phyloP scores from a whole-genome alignment of 2,888 invertebrate genomes.

The Thera britannica region DNA sequence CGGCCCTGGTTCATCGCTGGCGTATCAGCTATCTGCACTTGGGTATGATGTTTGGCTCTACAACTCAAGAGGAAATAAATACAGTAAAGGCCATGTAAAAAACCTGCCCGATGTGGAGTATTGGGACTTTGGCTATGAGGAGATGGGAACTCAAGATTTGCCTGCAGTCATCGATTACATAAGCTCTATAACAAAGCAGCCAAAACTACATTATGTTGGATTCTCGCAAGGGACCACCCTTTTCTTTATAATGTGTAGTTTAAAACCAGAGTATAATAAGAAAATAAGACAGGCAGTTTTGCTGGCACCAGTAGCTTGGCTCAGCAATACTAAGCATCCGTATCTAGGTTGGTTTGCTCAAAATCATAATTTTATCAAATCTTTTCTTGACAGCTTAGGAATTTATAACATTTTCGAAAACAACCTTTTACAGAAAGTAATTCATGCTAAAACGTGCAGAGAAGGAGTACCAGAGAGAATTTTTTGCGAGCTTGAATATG shows the following conservation, averaged over 20 bases:
- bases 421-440: constrained; percentile 52
- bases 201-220: constrained; percentile 68
- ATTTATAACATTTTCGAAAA: constrained; percentile 65
- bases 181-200: constrained; percentile 51
- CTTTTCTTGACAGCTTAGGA: constrained; percentile 53
- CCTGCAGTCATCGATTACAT: constrained; percentile 71
- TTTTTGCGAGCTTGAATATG: constrained; percentile 65
- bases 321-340: constrained; percentile 59
- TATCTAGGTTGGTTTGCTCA: constrained; percentile 57
- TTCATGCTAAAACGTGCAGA: constrained; percentile 62
- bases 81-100: constrained; percentile 63
- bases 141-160: constrained; percentile 72
- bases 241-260: constrained; percentile 70
- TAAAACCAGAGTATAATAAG: constrained; percentile 66
- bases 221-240: constrained; percentile 76
- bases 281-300: constrained; percentile 70
- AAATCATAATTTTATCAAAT: constrained; percentile 50
- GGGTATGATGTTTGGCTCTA: constrained; percentile 74
- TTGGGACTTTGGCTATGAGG: constrained; percentile 75
- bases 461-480: constrained; percentile 51
- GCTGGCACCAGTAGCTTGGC: constrained; percentile 71
- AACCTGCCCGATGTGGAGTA: constrained; percentile 58
- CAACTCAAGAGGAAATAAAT: constrained; percentile 74
- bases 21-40: constrained; percentile 63
- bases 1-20: constrained; percentile 64